phyloP scores from a whole-genome alignment of 2,888 invertebrate species.

The Andrena hattorfiana region DNA sequence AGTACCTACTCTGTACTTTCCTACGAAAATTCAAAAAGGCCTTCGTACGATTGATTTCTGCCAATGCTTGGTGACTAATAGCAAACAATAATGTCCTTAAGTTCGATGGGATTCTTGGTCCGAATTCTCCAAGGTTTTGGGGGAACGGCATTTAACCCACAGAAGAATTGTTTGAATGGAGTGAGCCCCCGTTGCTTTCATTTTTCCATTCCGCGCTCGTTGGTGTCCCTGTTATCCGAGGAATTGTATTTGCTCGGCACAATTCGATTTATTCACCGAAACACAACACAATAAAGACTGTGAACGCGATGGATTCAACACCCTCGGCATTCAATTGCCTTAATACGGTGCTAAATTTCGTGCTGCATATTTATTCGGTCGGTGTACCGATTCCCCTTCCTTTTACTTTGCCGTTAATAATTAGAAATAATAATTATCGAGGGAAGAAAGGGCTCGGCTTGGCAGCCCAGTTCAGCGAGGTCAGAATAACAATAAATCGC shows the following conservation, averaged over 20 bases:
- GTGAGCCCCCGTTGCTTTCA: background rate
- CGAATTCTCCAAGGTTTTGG: slow-evolving; percentile 24
- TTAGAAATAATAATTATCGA: slow-evolving; percentile 67
- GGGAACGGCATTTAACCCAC: background rate
- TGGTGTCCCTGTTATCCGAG: background rate
- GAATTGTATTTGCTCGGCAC: slow-evolving; percentile 58
- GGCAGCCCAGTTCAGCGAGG: background rate
- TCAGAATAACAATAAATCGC: slow-evolving; percentile 56
- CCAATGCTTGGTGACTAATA: background rate
- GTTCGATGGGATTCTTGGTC: background rate
- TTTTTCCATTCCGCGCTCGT: slow-evolving; percentile 1
- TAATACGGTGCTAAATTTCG: slow-evolving; percentile 53
- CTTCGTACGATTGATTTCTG: background rate
- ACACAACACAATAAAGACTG: slow-evolving; percentile 55
- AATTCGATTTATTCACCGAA: slow-evolving; percentile 55
- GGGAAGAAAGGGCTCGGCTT: slow-evolving; percentile 14
- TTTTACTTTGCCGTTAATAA: slow-evolving; percentile 50
- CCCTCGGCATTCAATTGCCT: slow-evolving; percentile 51
- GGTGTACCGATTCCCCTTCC: slow-evolving; percentile 11
- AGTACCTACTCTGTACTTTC: background rate
- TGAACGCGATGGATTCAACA: slow-evolving; percentile 37
- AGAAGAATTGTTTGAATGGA: background rate
- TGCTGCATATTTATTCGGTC: slow-evolving; percentile 45
- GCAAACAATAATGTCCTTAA: slow-evolving; percentile 1
- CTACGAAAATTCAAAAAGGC: background rate